Base-by-base conservation (phyloP, 2,113 vertebrate species). In the Microcebus ravelobensis region DNA sequence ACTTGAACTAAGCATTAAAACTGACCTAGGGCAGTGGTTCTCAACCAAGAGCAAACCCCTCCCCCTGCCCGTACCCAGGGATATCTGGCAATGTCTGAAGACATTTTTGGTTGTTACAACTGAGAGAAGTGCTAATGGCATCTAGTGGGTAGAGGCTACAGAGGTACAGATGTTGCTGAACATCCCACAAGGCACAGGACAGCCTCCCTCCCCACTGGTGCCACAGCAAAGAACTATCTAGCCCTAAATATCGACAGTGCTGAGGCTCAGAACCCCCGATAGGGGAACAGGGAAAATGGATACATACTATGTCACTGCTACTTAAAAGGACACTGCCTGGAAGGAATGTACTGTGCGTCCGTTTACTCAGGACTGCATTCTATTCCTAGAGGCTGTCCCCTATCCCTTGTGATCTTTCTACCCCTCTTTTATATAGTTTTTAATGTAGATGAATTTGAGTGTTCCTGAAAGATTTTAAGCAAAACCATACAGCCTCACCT, bases 1-100 rank as follows among this genome's bases (percentile, higher is more conserved):
- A 15, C 45, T 42, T 65, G 52, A 84, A 88, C 34, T 9, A 52
- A n/a, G 61, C 48, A 34, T 63, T 55, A 31, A 23, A 76, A 34
- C 10, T 67, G 34, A 59, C 31, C 11, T 25, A 83, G 79, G 36
- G 55, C 52, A 70, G 29, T 2, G 25, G 39, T 50, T 77, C 15
- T 73, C 14, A 55, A 79, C 15, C 23, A 21, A 15, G 36, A 71
- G 20, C 2, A 10, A 74, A 20, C 63, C 15, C 8, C 29, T 5
- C 21, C 10, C 18, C 36, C 9, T 0, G 0, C 25, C 70, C 50
- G 31, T 1, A 15, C 5, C 42, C 20, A 11, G 34, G 3, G 18
- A 8, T 20, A 48, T 3, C 1, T 11, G 34, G 74, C 27, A 82
- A 77, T 15, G 67, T n/a, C 81, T 55, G 18, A 42, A 96, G 81